Base-by-base conservation (phyloP, 2,888 invertebrate genomes). In the Pycnomerus fuliginosus region DNA sequence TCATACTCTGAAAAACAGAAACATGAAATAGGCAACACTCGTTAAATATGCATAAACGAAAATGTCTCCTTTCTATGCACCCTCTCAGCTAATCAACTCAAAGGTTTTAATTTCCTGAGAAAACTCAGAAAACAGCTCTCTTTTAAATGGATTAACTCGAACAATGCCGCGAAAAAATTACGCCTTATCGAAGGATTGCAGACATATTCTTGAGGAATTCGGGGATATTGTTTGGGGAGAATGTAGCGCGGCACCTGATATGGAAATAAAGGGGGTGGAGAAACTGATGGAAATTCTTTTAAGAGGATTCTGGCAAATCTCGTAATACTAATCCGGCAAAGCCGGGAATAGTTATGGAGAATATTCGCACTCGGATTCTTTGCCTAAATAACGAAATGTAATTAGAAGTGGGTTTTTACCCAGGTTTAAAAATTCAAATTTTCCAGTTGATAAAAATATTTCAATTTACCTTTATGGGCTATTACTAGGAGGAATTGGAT, bases 1-100 rank as follows among this genome's bases (percentile, higher is more conserved):
- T 87, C 87, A 10, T 83, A 82, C 44, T 88, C 89, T 88, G 68
- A 16, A 65, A 68, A 35, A 23, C 12, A 35, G 22, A 32, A 15
- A 24, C 10, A n/a, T 3, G 2, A 2, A 28, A 28, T 7, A 13
- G 5, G 27, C 3, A 36, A 17, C 17, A 12, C 13, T 14, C 28
- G 30, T 38, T 39, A 11, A 17, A 39, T 15, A 27, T 14, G 25
- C 2, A 33, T 16, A 41, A 41, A 34, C 28, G 41, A 23, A 41
- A 41, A 41, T 8, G 22, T 15, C 29, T 40, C 40, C 39, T 29
- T 25, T 3, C 28, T 28, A 34, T 35, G 35, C 42, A 42, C 35
- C 42, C 42, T 17, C 13, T n/a, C 30, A 16, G 16, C 42, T 36
- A 41, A 41, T 41, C 41, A 41, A 33, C 28, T 13, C 17, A 14